phyloP scores from a whole-genome alignment of 2,113 vertebrate species.

The Calypte anna region DNA sequence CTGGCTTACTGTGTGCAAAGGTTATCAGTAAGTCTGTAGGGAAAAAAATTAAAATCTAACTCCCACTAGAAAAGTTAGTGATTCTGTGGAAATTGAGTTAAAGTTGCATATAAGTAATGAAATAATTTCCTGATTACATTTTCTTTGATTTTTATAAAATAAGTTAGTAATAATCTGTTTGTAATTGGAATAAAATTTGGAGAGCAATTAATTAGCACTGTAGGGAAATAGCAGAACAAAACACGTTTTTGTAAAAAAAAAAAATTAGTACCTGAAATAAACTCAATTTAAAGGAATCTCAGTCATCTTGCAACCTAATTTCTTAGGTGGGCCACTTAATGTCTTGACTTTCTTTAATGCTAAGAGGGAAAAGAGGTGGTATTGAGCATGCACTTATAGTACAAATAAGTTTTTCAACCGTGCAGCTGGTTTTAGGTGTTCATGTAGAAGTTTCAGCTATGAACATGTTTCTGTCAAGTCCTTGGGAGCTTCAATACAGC shows the following conservation, averaged over 20 bases:
- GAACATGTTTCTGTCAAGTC: not conserved
- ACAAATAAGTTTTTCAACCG: not conserved
- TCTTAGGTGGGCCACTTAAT: not conserved
- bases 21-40: not conserved
- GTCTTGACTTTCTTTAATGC: not conserved
- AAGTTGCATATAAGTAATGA: not conserved
- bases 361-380: not conserved
- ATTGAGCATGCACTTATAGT: not conserved
- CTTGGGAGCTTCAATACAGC: not conserved
- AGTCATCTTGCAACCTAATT: not conserved
- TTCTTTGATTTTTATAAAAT: not conserved
- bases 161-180: not conserved
- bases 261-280: not conserved
- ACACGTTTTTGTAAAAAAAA: not conserved
- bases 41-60: not conserved
- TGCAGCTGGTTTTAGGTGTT: not conserved
- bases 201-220: not conserved
- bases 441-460: not conserved
- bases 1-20: not conserved
- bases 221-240: not conserved
- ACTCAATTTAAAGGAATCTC: not conserved
- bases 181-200: not conserved
- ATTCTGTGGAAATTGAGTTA: not conserved
- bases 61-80: not conserved
- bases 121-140: not conserved